These are phyloP conservation scores for Heteromyza rotundicornis DNA, from an alignment of 2,888 invertebrate species.

Conservation along the genomic window DNA sequence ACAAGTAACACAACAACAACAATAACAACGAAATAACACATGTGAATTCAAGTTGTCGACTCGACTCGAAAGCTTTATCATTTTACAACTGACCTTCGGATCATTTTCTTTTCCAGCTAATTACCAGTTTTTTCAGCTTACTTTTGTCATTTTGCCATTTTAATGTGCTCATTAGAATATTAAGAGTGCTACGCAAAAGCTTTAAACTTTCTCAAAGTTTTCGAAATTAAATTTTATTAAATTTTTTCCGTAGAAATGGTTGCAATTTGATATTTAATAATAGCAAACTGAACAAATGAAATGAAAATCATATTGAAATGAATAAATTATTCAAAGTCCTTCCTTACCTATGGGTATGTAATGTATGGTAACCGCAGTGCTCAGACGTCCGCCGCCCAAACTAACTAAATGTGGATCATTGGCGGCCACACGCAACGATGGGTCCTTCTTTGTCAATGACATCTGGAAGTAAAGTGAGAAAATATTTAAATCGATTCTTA, in stretches of 20 bases:
- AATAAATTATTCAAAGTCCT: neutral
- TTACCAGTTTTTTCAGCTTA: neutral
- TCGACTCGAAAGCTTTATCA: constrained; percentile 28
- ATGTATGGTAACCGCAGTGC: constrained; percentile 90
- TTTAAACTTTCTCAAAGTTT: neutral
- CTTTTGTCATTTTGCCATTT: neutral
- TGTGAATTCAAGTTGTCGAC: neutral
- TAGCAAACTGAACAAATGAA: neutral
- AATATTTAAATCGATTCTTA: too few species aligned
- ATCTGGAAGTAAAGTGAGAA: constrained; percentile 52
- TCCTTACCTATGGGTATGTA: constrained; percentile 84
- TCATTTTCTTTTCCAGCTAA: neutral
- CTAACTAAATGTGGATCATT: constrained; percentile 91
- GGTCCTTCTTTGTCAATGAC: constrained; percentile 63
- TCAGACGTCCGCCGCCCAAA: constrained; percentile 86
- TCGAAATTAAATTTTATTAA: neutral
- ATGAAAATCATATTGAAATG: too few species aligned
- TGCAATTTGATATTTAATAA: neutral
- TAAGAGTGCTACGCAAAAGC: too few species aligned
- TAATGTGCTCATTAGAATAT: neutral
- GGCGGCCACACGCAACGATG: constrained; percentile 70
- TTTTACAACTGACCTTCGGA: constrained; percentile 43
- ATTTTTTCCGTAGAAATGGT: neutral
- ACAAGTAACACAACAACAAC: too few species aligned
- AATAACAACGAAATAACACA: too few species aligned